These are phyloP conservation scores for Hololepta plana DNA, from an alignment of 2,888 invertebrate genomes.

Conservation along the genomic window DNA sequence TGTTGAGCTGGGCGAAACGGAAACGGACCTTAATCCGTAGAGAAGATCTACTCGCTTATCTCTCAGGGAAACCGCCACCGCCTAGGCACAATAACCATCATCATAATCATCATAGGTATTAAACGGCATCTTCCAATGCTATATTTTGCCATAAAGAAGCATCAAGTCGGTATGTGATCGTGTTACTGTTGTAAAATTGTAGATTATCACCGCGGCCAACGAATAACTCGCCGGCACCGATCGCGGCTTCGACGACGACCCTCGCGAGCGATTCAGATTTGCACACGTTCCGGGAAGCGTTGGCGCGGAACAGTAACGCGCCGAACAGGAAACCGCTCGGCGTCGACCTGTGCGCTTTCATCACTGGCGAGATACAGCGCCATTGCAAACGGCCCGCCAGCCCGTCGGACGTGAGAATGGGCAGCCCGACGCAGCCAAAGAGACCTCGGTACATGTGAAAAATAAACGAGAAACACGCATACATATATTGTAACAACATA, in stretches of 20 bases:
- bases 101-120: slow-evolving; percentile 24
- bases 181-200: background rate
- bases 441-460: slow-evolving; percentile 54
- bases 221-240: slow-evolving; percentile 15
- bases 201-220: background rate
- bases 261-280: slow-evolving; percentile 35
- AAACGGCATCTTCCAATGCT: background rate
- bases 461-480: slow-evolving; percentile 3
- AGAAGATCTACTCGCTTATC: slow-evolving; percentile 58
- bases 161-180: background rate
- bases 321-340: slow-evolving; percentile 28
- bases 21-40: slow-evolving; percentile 50
- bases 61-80: slow-evolving; percentile 52
- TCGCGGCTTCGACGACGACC: slow-evolving; percentile 5
- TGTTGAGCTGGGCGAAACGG: slow-evolving; percentile 60
- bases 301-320: slow-evolving; percentile 41
- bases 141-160: background rate
- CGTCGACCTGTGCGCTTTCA: slow-evolving; percentile 54
- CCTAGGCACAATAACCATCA: slow-evolving; percentile 31
- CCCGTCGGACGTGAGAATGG: slow-evolving; percentile 34
- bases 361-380: slow-evolving; percentile 52
- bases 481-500: too few species aligned
- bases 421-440: slow-evolving; percentile 58
- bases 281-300: slow-evolving; percentile 57
- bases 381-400: slow-evolving; percentile 47